Evolutionary conservation across 2,888 invertebrate species (phyloP), one percentile per base, ranked within the genome.

Genomic region (Pemphredon lugubris): DNA sequence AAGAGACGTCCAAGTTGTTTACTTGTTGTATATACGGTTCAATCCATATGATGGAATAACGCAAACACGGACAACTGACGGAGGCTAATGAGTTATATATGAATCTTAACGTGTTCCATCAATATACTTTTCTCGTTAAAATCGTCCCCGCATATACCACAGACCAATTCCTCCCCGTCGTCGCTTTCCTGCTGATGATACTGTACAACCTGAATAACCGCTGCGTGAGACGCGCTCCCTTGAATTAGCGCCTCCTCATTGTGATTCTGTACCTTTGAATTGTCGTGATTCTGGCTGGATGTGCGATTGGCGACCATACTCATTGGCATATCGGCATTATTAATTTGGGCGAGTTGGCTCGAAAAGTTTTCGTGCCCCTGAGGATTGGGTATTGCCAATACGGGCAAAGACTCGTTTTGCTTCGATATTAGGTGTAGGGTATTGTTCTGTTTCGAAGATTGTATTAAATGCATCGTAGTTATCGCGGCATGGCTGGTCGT

Each of bases 31-130:
- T 72, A 74, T 53, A 54, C 39, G 45, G 67, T 58, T 39, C 58
- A 48, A 50, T 61, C 47, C 67, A 67, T 55, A 57, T 67, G 48
- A 20, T 44, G 59, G 67, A 48, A 70, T 83, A 83, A 82, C 77
- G 81, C 81, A 79, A 81, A 73, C 59, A 67, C 55, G 64, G 60
- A 77, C 66, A 71, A 32, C n/a, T 64, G 58, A 79, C 61, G 60
- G 60, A 64, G 18, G n/a, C n/a, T n/a, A 39, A 64, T 60, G 73
- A n/a, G 77, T 85, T 89, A 90, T 77, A 90, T 89, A 64, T 90
- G 90, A 75, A 88, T 85, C 58, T 89, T 88, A 20, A 90, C 87
- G 69, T 90, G 90, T 59, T 87, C 88, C 85, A 87, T 88, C 16
- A 90, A 79, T 21, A 86, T 84, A 53, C 83, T 84, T 78, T 89